Percentiles rank a stretch among this genome's conserved stretches.
phyloP scores from a whole-genome alignment of 2,113 vertebrate species.

The Pluvianellus socialis region DNA sequence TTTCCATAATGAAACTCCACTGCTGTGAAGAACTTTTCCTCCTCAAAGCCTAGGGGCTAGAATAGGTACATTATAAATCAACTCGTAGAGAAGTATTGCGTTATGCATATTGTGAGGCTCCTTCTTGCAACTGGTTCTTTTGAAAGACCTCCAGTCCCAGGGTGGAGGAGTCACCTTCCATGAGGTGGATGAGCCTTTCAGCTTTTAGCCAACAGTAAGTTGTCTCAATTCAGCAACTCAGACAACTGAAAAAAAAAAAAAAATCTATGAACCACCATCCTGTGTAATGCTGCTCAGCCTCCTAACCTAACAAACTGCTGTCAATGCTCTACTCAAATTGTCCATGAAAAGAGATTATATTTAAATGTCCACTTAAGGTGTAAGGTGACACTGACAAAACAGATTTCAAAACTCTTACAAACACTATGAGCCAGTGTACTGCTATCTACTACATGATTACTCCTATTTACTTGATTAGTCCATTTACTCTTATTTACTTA shows the following conservation, averaged over 20 bases:
- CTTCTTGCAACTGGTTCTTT: neutral
- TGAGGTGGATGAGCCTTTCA: fast-evolving
- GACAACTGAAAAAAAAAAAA: neutral
- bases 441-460: neutral
- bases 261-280: neutral
- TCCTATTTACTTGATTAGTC: neutral
- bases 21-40: neutral
- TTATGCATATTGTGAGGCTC: fast-evolving
- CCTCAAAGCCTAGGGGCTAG: neutral
- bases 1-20: neutral
- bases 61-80: neutral
- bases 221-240: neutral
- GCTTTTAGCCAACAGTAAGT: neutral
- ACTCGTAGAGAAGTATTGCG: neutral
- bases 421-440: neutral
- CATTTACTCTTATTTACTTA: neutral
- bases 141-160: neutral
- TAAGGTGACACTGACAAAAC: neutral
- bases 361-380: neutral
- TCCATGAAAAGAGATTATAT: neutral
- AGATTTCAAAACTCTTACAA: neutral
- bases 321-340: neutral
- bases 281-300: neutral
- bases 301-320: neutral
- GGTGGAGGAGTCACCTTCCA: neutral